These are phyloP conservation scores for Dryococelus australis DNA, from an alignment of 2,888 invertebrate genomes.

Conservation along the genomic window DNA sequence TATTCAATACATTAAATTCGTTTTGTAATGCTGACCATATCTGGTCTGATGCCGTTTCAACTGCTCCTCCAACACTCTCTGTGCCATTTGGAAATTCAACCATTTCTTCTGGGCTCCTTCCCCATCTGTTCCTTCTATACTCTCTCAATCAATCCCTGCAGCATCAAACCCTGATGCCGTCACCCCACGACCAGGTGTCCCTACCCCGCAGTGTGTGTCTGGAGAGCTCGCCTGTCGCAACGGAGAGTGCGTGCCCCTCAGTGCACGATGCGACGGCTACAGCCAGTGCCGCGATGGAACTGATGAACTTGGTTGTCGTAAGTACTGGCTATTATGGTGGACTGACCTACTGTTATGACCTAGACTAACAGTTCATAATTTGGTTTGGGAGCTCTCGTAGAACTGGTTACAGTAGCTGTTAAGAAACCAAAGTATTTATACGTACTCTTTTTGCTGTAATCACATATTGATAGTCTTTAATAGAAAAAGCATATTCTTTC, in stretches of 20 bases:
- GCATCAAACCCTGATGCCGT: background rate
- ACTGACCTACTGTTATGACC: background rate
- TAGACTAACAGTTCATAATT: background rate
- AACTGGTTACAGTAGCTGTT: too few relatives aligned
- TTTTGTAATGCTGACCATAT: background rate
- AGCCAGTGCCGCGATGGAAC: constrained; percentile 67
- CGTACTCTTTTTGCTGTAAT: background rate
- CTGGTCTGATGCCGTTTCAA: background rate
- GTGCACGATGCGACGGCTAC: constrained; percentile 66
- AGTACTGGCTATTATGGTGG: constrained; percentile 27
- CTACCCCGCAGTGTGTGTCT: constrained; percentile 42
- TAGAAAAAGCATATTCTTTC: too few relatives aligned
- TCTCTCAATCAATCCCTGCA: background rate
- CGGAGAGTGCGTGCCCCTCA: constrained; percentile 66
- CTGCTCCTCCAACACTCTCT: too few relatives aligned
- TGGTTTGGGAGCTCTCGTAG: too few relatives aligned
- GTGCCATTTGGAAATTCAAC: background rate
- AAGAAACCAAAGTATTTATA: too few relatives aligned
- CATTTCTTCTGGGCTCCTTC: background rate
- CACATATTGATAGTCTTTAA: too few relatives aligned
- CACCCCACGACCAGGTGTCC: background rate
- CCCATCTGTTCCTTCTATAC: background rate
- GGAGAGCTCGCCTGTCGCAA: constrained; percentile 60
- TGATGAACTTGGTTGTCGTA: constrained; percentile 64
- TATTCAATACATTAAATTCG: too few relatives aligned